A percentile compares a stretch with the other conserved stretches of the same genome.
These are phyloP conservation scores for Leptopilina clavipes DNA, from an alignment of 1,140 invertebrate species.

Conservation along the genomic window DNA sequence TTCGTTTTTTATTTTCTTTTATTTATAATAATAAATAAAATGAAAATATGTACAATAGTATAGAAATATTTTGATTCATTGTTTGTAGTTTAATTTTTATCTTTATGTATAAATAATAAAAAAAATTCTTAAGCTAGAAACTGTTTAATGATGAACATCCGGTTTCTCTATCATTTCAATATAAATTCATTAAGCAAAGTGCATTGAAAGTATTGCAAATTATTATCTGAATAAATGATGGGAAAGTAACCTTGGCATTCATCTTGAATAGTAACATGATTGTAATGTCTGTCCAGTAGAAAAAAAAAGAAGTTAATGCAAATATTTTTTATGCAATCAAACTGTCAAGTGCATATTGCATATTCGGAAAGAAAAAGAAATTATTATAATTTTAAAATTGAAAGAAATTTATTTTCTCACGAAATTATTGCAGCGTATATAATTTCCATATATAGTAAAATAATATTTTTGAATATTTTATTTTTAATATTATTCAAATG, in stretches of 20 bases:
- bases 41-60: too few relatives aligned
- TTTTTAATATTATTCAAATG: too few relatives aligned
- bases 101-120: too few relatives aligned
- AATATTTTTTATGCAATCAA: slow-evolving; percentile 16
- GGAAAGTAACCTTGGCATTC: neutral
- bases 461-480: too few relatives aligned
- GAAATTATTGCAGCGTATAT: too few relatives aligned
- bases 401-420: neutral
- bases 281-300: neutral
- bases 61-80: too few relatives aligned
- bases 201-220: neutral
- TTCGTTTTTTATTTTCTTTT: neutral
- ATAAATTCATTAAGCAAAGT: neutral
- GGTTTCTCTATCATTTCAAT: neutral
- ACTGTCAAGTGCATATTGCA: neutral
- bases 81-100: too few relatives aligned
- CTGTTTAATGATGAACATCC: too few relatives aligned
- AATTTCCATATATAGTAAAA: too few relatives aligned
- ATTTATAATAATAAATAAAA: too few relatives aligned
- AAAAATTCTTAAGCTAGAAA: too few relatives aligned
- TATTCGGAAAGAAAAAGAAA: neutral
- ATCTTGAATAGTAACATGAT: neutral
- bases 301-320: slow-evolving; percentile 1
- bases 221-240: neutral
- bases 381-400: too few relatives aligned